These are phyloP conservation scores for Smittia sp. DNA, from an alignment of 2,888 invertebrate species.

Conservation along the genomic window DNA sequence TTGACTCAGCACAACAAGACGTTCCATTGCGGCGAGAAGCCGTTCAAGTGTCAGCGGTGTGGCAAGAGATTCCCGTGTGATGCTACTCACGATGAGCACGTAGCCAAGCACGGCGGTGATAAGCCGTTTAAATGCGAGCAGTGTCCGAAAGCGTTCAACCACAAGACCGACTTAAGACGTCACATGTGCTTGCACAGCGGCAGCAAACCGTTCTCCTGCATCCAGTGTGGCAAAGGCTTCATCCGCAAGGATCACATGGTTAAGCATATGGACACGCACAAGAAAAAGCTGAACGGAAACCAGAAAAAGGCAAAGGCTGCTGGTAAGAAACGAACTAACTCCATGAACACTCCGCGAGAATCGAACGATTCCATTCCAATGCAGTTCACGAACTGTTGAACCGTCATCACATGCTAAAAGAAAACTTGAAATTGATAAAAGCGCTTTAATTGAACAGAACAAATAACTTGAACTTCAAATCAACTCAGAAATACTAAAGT, in stretches of 20 bases:
- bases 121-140: conserved; percentile 83
- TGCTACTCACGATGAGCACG: conserved; percentile 68
- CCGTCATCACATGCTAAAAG: background rate
- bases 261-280: conserved; percentile 80
- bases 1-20: conserved; percentile 88
- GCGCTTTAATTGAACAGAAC: background rate
- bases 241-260: conserved; percentile 89
- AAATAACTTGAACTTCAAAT: background rate
- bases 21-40: conserved; percentile 82
- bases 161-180: conserved; percentile 82
- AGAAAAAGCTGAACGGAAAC: conserved; percentile 24
- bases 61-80: conserved; percentile 79
- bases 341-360: background rate
- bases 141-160: conserved; percentile 86
- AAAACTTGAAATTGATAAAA: background rate
- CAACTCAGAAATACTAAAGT: conserved; percentile 1
- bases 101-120: conserved; percentile 73
- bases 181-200: conserved; percentile 87
- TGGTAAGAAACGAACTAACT: conserved; percentile 25
- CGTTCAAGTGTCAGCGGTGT: conserved; percentile 79
- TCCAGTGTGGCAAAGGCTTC: conserved; percentile 81
- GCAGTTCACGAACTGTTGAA: background rate
- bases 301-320: conserved; percentile 2
- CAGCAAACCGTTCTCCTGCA: conserved; percentile 77
- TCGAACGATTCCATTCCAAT: conserved; percentile 29